These are phyloP conservation scores for Perccottus glenii DNA, from an alignment of 2,113 vertebrate species.

Conservation along the genomic window DNA sequence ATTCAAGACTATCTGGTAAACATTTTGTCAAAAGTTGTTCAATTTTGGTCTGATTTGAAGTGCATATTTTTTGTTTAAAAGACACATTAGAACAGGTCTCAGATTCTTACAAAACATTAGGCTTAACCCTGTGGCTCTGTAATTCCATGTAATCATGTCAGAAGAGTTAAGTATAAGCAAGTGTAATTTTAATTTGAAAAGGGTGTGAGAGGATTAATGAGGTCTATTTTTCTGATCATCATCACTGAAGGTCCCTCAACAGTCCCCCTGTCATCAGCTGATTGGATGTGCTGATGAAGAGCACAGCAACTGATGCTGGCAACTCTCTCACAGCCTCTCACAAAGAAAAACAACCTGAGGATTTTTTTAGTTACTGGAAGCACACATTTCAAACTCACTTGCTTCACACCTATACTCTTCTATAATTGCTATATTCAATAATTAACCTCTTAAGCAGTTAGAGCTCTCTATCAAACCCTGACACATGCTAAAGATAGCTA, in stretches of 20 bases:
- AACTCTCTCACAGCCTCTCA: neutral
- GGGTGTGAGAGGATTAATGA: conserved; percentile 3
- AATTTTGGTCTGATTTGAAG: neutral
- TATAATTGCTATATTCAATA: no score
- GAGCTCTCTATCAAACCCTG: no score
- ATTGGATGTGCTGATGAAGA: conserved; percentile 38
- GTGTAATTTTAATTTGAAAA: neutral
- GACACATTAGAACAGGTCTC: no score
- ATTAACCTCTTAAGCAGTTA: no score
- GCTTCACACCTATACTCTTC: neutral
- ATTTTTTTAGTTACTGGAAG: conserved; percentile 18
- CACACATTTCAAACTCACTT: conserved; percentile 7
- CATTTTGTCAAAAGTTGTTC: neutral
- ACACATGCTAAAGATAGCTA: neutral
- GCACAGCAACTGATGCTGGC: neutral
- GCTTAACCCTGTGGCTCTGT: neutral
- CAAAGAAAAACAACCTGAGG: conserved; percentile 1
- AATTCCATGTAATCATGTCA: conserved; percentile 10
- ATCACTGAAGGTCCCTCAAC: conserved; percentile 39
- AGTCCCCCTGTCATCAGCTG: conserved; percentile 33
- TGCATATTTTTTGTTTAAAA: neutral
- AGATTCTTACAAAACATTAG: neutral
- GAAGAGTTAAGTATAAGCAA: conserved; percentile 6
- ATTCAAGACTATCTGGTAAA: neutral
- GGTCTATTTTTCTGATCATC: conserved; percentile 17